Base-by-base conservation (phyloP, 2,797 vertebrate species). In the Molossus molossus region DNA sequence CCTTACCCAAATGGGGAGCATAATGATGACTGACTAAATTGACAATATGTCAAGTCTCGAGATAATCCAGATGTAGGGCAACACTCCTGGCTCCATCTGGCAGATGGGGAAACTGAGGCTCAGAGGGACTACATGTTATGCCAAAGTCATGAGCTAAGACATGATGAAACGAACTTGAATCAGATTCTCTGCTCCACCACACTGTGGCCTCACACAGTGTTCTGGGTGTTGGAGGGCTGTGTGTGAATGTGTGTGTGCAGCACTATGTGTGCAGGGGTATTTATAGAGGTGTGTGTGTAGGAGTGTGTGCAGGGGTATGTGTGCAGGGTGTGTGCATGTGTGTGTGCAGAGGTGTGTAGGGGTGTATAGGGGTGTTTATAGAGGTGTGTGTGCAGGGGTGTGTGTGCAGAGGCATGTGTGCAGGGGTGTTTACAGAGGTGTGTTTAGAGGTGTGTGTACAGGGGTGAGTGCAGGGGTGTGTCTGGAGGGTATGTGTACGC, bases 201-300 rank as follows among this genome's bases (percentile, higher is more conserved):
- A 23, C 17, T 0, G 0, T 1, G 76, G 25, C 48, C n/a, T 72
- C 72, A 60, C 25, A 9, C 5, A 37, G 57, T 0, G 1, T 37
- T 17, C 50, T 27, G 14, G 40, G n/a, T 9, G n/a, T 17, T 6
- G 45, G 45, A 84, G 64, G 40, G 48, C 27, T 76, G 73, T 17
- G 5, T 21, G 14, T 8, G 20, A 11, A 40, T 11, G 33, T 55
- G 17, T 17, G 29, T 37, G 17, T 21, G 11, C 18, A 20, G 37
- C 25, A 53, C 2, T 45, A 17, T 10, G 14, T 57, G 55, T 64
- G 7, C 37, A 27, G 3, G 3, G 25, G 20, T 14, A 25, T 37
- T 12, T 37, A 20, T 18, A 5, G 37, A 21, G 23, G 15, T 45
- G 21, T 29, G 1, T 85, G 23, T 27, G 3, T 13, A 55, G 21